These are phyloP conservation scores for Micromesistius poutassou DNA, from an alignment of 2,797 vertebrate genomes.

Conservation along the genomic window DNA sequence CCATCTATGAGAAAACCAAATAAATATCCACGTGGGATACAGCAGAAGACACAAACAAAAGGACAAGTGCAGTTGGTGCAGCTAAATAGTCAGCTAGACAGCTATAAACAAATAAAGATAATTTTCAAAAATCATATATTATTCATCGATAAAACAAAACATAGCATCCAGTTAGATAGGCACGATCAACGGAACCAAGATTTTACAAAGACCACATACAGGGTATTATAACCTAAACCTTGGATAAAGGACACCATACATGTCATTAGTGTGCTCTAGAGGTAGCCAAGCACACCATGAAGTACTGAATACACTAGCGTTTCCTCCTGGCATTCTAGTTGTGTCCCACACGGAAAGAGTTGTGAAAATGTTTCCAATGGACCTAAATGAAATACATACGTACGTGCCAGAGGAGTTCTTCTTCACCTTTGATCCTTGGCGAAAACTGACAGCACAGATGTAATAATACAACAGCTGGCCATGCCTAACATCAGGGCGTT, in stretches of 20 bases:
- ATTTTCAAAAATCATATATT: slow-evolving; percentile 41
- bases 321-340: background rate
- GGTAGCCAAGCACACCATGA: background rate
- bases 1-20: slow-evolving; percentile 5
- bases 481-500: slow-evolving; percentile 15
- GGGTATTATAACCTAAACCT: slow-evolving; percentile 21
- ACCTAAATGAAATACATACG: background rate
- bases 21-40: slow-evolving; percentile 22
- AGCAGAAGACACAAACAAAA: slow-evolving; percentile 27
- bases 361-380: background rate
- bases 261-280: background rate
- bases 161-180: slow-evolving; percentile 32
- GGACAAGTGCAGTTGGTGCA: slow-evolving; percentile 33
- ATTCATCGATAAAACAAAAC: slow-evolving; percentile 26
- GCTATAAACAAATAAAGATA: slow-evolving; percentile 40
- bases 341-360: background rate
- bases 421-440: background rate
- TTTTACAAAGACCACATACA: slow-evolving; percentile 24
- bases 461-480: background rate
- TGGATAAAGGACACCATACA: slow-evolving; percentile 23
- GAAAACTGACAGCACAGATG: background rate
- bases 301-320: background rate
- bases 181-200: slow-evolving; percentile 37
- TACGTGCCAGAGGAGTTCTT: background rate
- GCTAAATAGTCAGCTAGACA: slow-evolving; percentile 18